These are phyloP conservation scores for Poeciliopsis turneri DNA, from an alignment of 2,797 vertebrate genomes.

Conservation along the genomic window DNA sequence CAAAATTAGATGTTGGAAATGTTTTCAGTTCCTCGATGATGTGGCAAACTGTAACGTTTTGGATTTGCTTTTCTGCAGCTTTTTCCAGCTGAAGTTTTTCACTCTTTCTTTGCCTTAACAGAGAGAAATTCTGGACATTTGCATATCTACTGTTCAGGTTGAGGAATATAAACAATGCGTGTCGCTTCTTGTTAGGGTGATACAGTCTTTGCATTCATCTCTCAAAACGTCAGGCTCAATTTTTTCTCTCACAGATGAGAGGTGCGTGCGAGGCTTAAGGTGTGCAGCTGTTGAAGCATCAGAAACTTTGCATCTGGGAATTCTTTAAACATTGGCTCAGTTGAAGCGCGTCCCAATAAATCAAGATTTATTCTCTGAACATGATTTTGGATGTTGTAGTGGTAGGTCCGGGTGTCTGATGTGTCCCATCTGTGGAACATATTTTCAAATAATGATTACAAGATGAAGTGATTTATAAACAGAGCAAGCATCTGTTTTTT, in stretches of 20 bases:
- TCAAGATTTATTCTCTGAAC: slow-evolving; percentile 58
- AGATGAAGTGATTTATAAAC: slow-evolving; percentile 48
- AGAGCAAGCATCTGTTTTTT: slow-evolving; percentile 20
- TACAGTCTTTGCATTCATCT: slow-evolving; percentile 33
- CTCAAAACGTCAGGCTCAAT: slow-evolving; percentile 38
- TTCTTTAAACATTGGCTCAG: slow-evolving; percentile 39
- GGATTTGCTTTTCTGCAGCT: slow-evolving; percentile 28
- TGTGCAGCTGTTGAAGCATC: slow-evolving; percentile 62
- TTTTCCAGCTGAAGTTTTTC: slow-evolving; percentile 29
- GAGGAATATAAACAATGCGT: slow-evolving; percentile 46
- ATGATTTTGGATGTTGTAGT: slow-evolving; percentile 46
- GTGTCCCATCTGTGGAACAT: slow-evolving; percentile 56
- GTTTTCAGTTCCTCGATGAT: not conserved
- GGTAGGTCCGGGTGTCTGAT: slow-evolving; percentile 17
- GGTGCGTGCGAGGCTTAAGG: slow-evolving; percentile 54
- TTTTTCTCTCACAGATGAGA: slow-evolving; percentile 22
- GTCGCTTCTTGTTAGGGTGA: slow-evolving; percentile 31
- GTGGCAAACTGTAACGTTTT: slow-evolving; percentile 19
- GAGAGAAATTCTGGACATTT: slow-evolving; percentile 17
- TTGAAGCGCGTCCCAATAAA: slow-evolving; percentile 55
- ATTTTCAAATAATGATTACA: slow-evolving; percentile 50
- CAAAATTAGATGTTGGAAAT: not conserved
- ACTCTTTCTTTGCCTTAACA: slow-evolving; percentile 18
- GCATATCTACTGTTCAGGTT: slow-evolving; percentile 19
- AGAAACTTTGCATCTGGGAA: slow-evolving; percentile 50